Percentiles rank a stretch among this genome's conserved stretches.
These are phyloP conservation scores for Bambusicola thoracicus DNA, from an alignment of 2,113 vertebrate genomes.

Conservation along the genomic window DNA sequence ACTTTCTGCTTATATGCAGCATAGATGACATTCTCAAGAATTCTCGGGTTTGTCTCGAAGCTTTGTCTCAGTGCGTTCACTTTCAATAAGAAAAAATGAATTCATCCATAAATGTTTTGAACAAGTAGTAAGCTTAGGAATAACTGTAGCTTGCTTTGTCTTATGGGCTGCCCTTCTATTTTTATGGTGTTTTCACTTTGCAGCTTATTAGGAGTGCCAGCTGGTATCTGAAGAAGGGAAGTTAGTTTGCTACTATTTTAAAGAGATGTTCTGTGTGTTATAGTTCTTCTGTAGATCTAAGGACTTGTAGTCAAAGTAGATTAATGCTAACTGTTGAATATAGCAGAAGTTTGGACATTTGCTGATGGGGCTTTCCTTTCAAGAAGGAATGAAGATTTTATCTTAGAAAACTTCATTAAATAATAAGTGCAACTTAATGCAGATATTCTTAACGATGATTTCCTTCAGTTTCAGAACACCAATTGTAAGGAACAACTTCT, in stretches of 20 bases:
- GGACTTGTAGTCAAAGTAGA: neutral
- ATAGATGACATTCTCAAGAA: neutral
- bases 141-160: neutral
- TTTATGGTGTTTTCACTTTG: neutral
- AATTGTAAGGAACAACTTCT: constrained; percentile 79
- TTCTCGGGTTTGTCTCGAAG: neutral
- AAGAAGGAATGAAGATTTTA: neutral
- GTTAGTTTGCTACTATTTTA: neutral
- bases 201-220: neutral
- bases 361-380: neutral
- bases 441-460: neutral
- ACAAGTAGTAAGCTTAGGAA: neutral
- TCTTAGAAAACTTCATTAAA: neutral
- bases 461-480: constrained; percentile 87
- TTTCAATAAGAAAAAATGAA: neutral
- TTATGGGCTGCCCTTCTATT: neutral
- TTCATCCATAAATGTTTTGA: neutral
- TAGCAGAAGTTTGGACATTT: neutral
- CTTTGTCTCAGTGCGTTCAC: neutral
- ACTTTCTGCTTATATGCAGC: accelerated
- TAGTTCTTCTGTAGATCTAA: neutral
- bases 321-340: neutral
- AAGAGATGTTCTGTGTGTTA: neutral
- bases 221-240: neutral
- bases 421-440: neutral